Conservation (phyloP, 2,113 vertebrate species). For the Rhea pennata region DNA sequence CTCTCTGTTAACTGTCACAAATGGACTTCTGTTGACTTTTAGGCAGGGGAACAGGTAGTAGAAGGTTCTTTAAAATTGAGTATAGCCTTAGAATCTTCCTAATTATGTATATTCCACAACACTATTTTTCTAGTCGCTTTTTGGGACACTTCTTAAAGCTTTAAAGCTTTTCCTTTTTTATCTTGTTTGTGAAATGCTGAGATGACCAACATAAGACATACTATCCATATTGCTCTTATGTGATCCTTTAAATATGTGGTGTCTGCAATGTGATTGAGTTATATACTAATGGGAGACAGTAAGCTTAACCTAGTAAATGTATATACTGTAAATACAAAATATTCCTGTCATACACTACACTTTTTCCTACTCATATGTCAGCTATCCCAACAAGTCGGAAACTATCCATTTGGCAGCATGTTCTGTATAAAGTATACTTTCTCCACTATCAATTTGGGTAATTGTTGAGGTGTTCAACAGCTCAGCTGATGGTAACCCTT, state of each 20-base stretch:
- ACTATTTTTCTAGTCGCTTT: neutral
- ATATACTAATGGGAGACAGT: neutral
- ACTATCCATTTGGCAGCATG: neutral
- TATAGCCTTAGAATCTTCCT: neutral
- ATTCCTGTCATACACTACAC: neutral
- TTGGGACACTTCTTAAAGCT: neutral
- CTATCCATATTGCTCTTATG: neutral
- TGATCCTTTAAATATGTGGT: neutral
- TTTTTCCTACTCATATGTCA: neutral
- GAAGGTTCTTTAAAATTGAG: neutral
- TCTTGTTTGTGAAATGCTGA: fast-evolving
- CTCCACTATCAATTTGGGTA: neutral
- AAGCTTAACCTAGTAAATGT: neutral
- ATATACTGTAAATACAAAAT: neutral
- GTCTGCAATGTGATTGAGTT: neutral
- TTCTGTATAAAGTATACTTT: neutral
- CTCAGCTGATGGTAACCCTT: neutral
- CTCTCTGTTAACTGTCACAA: neutral
- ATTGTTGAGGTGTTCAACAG: neutral
- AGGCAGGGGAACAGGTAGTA: neutral
- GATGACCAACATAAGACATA: neutral
- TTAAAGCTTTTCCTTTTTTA: neutral
- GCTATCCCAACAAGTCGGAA: neutral
- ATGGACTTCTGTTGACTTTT: neutral
- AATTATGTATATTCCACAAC: neutral